Conservation (phyloP, 1,140 invertebrate species). For the Drosophila nigrodunni region DNA sequence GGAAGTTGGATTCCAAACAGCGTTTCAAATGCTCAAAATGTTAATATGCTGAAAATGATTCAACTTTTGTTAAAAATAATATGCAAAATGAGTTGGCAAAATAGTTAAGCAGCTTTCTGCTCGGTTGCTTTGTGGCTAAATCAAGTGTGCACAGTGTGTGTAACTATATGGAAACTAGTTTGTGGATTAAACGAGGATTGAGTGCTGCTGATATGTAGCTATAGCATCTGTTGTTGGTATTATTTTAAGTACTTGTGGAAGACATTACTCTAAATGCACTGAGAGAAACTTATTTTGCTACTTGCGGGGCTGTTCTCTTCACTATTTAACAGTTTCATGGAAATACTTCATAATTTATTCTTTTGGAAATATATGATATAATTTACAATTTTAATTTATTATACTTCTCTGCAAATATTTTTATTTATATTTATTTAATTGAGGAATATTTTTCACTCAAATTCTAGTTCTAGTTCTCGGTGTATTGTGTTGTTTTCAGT, state of each 20-base stretch:
- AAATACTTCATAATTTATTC: too few relatives aligned
- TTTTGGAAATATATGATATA: too few relatives aligned
- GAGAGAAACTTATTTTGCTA: neutral
- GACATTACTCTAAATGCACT: conserved; percentile 12
- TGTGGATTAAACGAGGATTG: conserved; percentile 19
- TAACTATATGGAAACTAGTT: conserved; percentile 20
- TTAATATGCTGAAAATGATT: conserved; percentile 64
- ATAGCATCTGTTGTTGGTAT: conserved; percentile 27
- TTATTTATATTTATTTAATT: too few relatives aligned
- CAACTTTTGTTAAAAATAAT: conserved; percentile 70
- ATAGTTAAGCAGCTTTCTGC: conserved; percentile 69
- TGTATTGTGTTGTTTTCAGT: neutral
- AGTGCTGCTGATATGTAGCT: conserved; percentile 37
- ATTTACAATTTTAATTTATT: too few relatives aligned
- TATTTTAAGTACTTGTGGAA: conserved; percentile 23
- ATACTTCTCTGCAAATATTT: too few relatives aligned
- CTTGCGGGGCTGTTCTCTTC: neutral
- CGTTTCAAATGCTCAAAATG: conserved; percentile 37
- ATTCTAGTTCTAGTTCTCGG: neutral
- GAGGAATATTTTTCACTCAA: too few relatives aligned
- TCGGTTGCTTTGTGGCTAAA: conserved; percentile 55
- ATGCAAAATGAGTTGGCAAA: conserved; percentile 66
- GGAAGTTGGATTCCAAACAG: conserved; percentile 19
- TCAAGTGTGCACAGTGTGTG: conserved; percentile 27
- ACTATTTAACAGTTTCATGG: too few relatives aligned